Evolutionary conservation across 1,140 invertebrate species (phyloP).

Genomic region (Papilio helenus): DNA sequence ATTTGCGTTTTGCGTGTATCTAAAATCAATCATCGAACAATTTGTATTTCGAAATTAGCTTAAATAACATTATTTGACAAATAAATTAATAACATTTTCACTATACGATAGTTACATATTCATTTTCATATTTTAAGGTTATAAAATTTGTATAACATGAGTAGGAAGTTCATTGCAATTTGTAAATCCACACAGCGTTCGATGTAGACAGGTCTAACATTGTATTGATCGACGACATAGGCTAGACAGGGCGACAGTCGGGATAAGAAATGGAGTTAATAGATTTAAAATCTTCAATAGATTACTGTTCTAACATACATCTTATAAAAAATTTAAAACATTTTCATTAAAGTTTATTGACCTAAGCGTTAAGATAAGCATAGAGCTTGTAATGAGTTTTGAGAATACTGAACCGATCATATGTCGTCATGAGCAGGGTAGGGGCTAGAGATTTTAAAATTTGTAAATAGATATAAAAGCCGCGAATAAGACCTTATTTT

Average conservation of each 20-base stretch:
- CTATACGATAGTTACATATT: too few species aligned
- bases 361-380: neutral
- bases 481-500: too few species aligned
- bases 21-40: too few species aligned
- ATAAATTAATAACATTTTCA: neutral
- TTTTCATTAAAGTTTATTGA: neutral
- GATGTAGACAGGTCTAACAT: constrained; percentile 1
- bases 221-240: constrained; percentile 25
- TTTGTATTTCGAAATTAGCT: neutral
- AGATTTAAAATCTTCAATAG: constrained; percentile 5
- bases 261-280: neutral
- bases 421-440: too few species aligned
- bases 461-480: too few species aligned
- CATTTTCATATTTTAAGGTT: neutral
- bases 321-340: neutral
- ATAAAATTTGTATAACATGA: neutral
- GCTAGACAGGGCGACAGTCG: constrained; percentile 9
- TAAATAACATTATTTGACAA: neutral
- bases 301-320: neutral
- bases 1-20: too few species aligned
- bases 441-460: too few species aligned
- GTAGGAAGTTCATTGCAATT: neutral
- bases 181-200: neutral
- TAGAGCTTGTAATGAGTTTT: neutral
- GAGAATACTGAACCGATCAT: neutral